Percentiles rank a stretch among this genome's conserved stretches.
Conservation (phyloP, 1,140 invertebrate species). For the Samia ricini region DNA sequence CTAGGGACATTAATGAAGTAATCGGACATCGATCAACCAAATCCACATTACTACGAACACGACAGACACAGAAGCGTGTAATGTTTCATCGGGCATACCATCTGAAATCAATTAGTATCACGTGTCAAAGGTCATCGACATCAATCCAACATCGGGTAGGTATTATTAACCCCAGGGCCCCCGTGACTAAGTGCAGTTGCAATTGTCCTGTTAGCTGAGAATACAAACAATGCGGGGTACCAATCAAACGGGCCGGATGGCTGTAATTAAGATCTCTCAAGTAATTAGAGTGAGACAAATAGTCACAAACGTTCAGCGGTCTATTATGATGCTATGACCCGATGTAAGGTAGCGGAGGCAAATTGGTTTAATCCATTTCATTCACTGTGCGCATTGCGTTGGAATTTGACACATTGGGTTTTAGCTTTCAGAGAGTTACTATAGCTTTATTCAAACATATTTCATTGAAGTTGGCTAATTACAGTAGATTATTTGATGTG, state of each 20-base stretch:
- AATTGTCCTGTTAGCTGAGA: constrained; percentile 58
- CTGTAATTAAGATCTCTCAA: constrained; percentile 60
- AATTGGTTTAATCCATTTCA: neutral
- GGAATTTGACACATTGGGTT: neutral
- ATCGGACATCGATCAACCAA: neutral
- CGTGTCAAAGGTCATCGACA: neutral
- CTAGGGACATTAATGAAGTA: neutral
- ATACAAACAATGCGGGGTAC: constrained; percentile 61
- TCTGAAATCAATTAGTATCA: constrained; percentile 1
- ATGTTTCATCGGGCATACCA: neutral
- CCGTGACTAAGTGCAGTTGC: constrained; percentile 51
- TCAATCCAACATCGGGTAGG: neutral
- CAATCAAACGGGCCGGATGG: constrained; percentile 66
- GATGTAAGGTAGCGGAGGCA: neutral
- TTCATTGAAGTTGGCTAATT: neutral
- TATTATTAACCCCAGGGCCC: neutral
- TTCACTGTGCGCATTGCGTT: neutral
- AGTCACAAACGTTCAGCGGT: constrained; percentile 19
- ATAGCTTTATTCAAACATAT: neutral
- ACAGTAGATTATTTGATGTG: neutral
- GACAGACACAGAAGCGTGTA: neutral
- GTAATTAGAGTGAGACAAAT: constrained; percentile 46
- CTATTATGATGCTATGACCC: constrained; percentile 16
- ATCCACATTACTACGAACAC: neutral
- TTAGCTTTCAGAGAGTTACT: neutral